Percentiles rank a stretch among this genome's conserved stretches.
phyloP scores from a whole-genome alignment of 2,888 invertebrate species.

The Taenaris catops region DNA sequence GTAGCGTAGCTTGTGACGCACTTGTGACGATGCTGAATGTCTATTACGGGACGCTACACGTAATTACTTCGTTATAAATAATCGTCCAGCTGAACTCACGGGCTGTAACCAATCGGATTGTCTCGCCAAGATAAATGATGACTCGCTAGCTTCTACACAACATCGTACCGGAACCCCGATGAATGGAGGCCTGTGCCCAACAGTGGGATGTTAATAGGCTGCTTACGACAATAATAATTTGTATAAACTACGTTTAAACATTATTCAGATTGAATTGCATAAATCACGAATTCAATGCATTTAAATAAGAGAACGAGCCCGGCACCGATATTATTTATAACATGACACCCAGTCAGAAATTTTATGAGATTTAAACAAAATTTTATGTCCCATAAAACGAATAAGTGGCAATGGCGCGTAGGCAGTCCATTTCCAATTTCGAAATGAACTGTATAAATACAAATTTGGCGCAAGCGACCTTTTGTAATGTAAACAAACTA shows the following conservation, averaged over 20 bases:
- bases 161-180: neutral
- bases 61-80: conserved; percentile 43
- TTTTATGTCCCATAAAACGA: conserved; percentile 29
- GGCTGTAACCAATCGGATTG: conserved; percentile 47
- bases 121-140: conserved; percentile 53
- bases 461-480: conserved; percentile 43
- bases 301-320: conserved; percentile 10
- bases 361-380: conserved; percentile 18
- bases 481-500: conserved; percentile 48
- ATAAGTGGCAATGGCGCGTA: conserved; percentile 39
- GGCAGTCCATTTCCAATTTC: conserved; percentile 42
- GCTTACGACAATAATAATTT: neutral
- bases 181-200: too few species aligned
- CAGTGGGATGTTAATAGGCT: too few species aligned
- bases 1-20: conserved; percentile 36
- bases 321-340: neutral
- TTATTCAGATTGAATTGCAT: too few species aligned
- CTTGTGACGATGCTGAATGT: conserved; percentile 29
- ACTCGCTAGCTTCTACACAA: conserved; percentile 40
- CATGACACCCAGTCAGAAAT: conserved; percentile 4
- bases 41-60: conserved; percentile 30
- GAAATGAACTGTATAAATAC: conserved; percentile 45
- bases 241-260: too few species aligned
- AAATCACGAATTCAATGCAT: conserved; percentile 18
- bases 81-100: conserved; percentile 28